Base-by-base conservation (phyloP, 1,140 invertebrate genomes). In the Zaprionus davidi region DNA sequence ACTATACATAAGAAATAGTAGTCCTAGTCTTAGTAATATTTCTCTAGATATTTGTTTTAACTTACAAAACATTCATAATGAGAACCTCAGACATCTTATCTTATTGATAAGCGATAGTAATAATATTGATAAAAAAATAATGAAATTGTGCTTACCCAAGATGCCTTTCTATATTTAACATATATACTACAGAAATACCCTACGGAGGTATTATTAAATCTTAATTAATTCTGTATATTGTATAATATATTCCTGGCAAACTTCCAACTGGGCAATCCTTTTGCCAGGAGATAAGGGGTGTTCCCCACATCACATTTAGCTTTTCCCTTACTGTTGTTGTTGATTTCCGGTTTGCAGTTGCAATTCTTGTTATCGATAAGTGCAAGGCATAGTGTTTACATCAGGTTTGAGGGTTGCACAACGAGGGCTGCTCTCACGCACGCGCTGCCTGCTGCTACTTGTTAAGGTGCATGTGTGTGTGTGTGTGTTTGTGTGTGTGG, bases 281-380 rank as follows among this genome's bases (percentile, higher is more conserved):
- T n/a, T 15, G 34, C n/a, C 9, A 9, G 22, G 0, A 1, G 4
- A 22, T 7, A 49, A 49, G 20, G 46, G 46, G 17, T 20, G 13
- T 12, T 22, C 20, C 46, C 22, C 3, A 5, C 17, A 20, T 4
- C 46, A 26, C 46, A 34, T 34, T 34, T 3, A 34, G 31, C 31
- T 34, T 11, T 34, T 7, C 9, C 9, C 20, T 20, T 22, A 17
- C 12, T 17, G 12, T 12, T 38, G 44, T 13, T 9, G 31, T 34
- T 22, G 38, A 68, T 68, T 60, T 73, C 71, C 65, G 56, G 71
- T 59, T 57, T 20, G 17, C 34, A 53, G 41, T 31, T 41, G 24
- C 58, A 41, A 36, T 66, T 66, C 9, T 41, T 60, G 56, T 73
- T 76, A 76, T 76, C 74, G 74, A 76, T 71, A 72, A 76, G 68